Evolutionary conservation across 2,113 vertebrate species (phyloP), one percentile per base, ranked within the genome.

Genomic region (Hylia prasina): DNA sequence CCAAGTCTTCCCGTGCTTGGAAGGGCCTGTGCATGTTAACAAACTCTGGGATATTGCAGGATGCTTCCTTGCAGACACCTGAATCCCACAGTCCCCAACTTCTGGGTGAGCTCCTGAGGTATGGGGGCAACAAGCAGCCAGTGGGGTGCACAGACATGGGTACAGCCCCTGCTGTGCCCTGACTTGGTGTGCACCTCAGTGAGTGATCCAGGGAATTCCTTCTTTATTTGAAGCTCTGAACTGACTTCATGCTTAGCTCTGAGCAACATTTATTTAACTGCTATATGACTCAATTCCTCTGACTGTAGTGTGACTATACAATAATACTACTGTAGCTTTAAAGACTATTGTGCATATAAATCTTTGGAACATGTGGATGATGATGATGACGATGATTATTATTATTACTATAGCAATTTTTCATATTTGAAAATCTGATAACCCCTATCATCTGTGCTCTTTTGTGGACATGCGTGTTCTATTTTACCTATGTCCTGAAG

Each of bases 61-160:
- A 22, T 2, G 6, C 48, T 80, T 33, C 25, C 31, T 31, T 83
- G 48, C 5, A 35, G 45, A 50, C 14, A 22, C 21, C 42, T 72
- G 2, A 8, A 45, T 19, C 21, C 40, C 39, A 7, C 15, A 47
- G 0, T 37, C 12, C 33, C 11, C 58, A 64, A 16, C 2, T 1
- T 0, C 30, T 20, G 53, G 5, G 15, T 9, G 39, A 82, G 17
- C 16, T 54, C 73, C 33, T 13, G 33, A 51, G 23, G 17, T 35
- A 25, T 68, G 20, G 15, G 22, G 18, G 5, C 8, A 13, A 16
- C n/a, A 13, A 40, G 63, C 31, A 71, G 48, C 27, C 27, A 15
- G 14, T 0, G 9, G 4, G 1, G 13, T 4, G 18, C 14, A 81
- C 23, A 65, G 23, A 35, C 10, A 31, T 0, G 0, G 13, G 5